Evolutionary conservation across 2,113 vertebrate genomes (phyloP).

Genomic region (Spheniscus mendiculus): DNA sequence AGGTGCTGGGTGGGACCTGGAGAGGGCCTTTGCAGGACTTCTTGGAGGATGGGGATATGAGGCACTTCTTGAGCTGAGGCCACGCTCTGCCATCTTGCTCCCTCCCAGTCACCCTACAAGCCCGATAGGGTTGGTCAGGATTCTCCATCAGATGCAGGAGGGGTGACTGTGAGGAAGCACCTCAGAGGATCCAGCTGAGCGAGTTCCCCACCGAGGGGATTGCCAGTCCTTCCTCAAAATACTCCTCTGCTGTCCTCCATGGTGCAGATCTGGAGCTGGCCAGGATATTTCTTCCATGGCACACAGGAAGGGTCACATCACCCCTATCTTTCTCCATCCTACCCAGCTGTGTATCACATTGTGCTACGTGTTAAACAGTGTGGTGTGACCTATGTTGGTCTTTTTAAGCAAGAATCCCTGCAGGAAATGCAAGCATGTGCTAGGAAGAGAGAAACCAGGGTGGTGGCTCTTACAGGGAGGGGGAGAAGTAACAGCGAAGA

Average conservation of each 20-base stretch:
- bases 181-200: not conserved
- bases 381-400: not conserved
- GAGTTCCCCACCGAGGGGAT: not conserved
- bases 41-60: not conserved
- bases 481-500: not conserved
- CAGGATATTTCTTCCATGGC: not conserved
- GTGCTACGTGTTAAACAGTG: not conserved
- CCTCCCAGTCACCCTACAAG: not conserved
- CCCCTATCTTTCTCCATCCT: not conserved
- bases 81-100: not conserved
- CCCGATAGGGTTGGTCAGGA: not conserved
- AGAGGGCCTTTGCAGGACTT: not conserved
- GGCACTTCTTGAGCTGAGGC: not conserved
- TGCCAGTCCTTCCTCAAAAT: not conserved
- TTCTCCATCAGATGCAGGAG: not conserved
- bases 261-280: accelerated
- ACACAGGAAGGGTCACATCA: not conserved
- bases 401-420: not conserved
- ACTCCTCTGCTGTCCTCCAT: not conserved
- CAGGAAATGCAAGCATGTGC: not conserved
- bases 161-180: not conserved
- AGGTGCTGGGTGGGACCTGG: not conserved
- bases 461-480: not conserved
- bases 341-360: not conserved
- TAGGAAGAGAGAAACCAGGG: not conserved